phyloP scores from a whole-genome alignment of 1,140 invertebrate genomes.

The Zaprionus taronus region DNA sequence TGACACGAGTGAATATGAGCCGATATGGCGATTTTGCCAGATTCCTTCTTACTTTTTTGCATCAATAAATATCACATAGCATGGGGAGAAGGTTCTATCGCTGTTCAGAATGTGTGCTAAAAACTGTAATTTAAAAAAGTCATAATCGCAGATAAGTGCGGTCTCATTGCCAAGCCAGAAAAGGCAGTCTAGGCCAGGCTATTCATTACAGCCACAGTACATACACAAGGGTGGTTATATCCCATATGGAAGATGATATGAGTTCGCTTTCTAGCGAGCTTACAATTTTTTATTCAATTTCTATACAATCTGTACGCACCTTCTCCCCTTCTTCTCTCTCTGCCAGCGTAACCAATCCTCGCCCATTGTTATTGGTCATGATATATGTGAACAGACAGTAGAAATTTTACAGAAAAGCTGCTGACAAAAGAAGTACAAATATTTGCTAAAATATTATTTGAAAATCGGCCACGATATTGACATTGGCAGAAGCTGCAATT shows the following conservation, averaged over 20 bases:
- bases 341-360: slow-evolving; percentile 49
- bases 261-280: slow-evolving; percentile 30
- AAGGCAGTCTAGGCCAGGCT: slow-evolving; percentile 65
- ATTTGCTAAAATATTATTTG: slow-evolving; percentile 80
- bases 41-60: slow-evolving; percentile 51
- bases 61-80: slow-evolving; percentile 69
- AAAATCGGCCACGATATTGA: slow-evolving; percentile 41
- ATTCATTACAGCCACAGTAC: slow-evolving; percentile 75
- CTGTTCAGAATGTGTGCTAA: slow-evolving; percentile 59
- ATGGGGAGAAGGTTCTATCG: slow-evolving; percentile 26
- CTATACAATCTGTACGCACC: slow-evolving; percentile 57
- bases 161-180: slow-evolving; percentile 74
- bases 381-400: slow-evolving; percentile 74
- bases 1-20: slow-evolving; percentile 66
- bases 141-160: slow-evolving; percentile 84
- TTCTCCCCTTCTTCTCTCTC: not conserved
- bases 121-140: slow-evolving; percentile 84
- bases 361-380: slow-evolving; percentile 70
- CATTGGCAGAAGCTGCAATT: not conserved
- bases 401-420: slow-evolving; percentile 81
- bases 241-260: slow-evolving; percentile 40
- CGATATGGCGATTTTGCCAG: slow-evolving; percentile 68
- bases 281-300: slow-evolving; percentile 68
- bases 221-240: slow-evolving; percentile 40
- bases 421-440: slow-evolving; percentile 84